A percentile compares a stretch with the other conserved stretches of the same genome.
Evolutionary conservation across 2,888 invertebrate genomes (phyloP).

Genomic region (Lithosia quadra): DNA sequence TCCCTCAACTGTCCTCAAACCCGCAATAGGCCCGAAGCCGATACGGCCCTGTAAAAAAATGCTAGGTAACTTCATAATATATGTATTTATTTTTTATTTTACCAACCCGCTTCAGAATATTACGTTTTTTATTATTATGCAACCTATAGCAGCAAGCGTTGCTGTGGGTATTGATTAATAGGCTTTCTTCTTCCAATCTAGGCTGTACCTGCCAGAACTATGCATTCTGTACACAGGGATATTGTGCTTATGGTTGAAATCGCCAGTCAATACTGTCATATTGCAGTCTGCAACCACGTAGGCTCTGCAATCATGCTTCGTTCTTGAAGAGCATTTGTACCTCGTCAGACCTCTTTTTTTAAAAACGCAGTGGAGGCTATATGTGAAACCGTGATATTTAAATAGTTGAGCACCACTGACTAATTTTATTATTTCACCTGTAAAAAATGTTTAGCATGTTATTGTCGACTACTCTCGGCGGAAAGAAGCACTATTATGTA

Average conservation of each 20-base stretch:
- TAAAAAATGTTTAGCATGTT: slow-evolving; percentile 2
- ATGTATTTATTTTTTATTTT: no score
- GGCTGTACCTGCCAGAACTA: slow-evolving; percentile 25
- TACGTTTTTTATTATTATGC: no score
- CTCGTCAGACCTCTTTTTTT: slow-evolving; percentile 28
- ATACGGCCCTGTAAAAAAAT: no score
- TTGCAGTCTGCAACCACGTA: slow-evolving; percentile 25
- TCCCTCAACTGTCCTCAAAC: no score
- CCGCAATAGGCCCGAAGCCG: no score
- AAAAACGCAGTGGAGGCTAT: slow-evolving; percentile 34
- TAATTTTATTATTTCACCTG: slow-evolving; percentile 41
- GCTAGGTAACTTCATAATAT: no score
- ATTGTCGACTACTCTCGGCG: not conserved
- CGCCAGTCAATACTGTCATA: slow-evolving; percentile 27
- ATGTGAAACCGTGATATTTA: slow-evolving; percentile 49
- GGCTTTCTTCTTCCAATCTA: slow-evolving; percentile 15
- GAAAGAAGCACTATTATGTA: not conserved
- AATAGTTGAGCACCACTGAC: slow-evolving; percentile 47
- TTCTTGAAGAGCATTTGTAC: slow-evolving; percentile 45
- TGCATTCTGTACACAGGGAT: slow-evolving; percentile 27
- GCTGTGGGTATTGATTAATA: no score
- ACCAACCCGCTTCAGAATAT: no score
- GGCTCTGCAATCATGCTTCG: slow-evolving; percentile 37
- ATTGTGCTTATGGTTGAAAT: slow-evolving; percentile 29
- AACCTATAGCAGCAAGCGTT: no score